phyloP scores from a whole-genome alignment of 2,888 invertebrate genomes.

The Timema podura region DNA sequence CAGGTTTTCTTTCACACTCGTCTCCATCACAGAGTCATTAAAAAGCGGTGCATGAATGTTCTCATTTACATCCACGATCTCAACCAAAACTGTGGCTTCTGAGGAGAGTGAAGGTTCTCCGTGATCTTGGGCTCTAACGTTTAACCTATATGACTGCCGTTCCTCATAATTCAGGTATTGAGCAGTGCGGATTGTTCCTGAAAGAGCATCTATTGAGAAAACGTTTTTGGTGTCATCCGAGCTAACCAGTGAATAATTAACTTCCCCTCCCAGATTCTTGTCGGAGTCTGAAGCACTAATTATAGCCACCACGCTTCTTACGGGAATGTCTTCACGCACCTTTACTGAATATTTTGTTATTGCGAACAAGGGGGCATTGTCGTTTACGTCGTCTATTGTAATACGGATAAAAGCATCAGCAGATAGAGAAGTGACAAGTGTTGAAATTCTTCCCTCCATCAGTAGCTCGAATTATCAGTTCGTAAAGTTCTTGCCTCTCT shows the following conservation, averaged over 20 bases:
- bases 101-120: constrained; percentile 78
- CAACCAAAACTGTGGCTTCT: constrained; percentile 75
- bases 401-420: constrained; percentile 81
- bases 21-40: constrained; percentile 70
- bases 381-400: constrained; percentile 85
- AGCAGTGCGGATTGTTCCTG: constrained; percentile 80
- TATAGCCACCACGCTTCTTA: constrained; percentile 80
- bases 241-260: constrained; percentile 66
- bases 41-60: constrained; percentile 81
- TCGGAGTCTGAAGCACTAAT: constrained; percentile 83
- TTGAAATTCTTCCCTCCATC: constrained; percentile 61
- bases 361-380: constrained; percentile 79
- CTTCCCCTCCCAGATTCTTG: constrained; percentile 73
- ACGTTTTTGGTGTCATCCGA: constrained; percentile 53
- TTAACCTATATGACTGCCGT: constrained; percentile 82
- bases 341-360: constrained; percentile 71
- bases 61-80: constrained; percentile 92
- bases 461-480: constrained; percentile 70
- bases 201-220: constrained; percentile 78
- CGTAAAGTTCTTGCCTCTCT: constrained; percentile 77
- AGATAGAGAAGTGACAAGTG: constrained; percentile 57
- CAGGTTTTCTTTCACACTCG: constrained; percentile 75
- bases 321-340: constrained; percentile 86
- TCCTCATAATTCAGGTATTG: constrained; percentile 82
- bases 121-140: constrained; percentile 78